Conservation (phyloP, 2,113 vertebrate species). For the Taxidea taxus region DNA sequence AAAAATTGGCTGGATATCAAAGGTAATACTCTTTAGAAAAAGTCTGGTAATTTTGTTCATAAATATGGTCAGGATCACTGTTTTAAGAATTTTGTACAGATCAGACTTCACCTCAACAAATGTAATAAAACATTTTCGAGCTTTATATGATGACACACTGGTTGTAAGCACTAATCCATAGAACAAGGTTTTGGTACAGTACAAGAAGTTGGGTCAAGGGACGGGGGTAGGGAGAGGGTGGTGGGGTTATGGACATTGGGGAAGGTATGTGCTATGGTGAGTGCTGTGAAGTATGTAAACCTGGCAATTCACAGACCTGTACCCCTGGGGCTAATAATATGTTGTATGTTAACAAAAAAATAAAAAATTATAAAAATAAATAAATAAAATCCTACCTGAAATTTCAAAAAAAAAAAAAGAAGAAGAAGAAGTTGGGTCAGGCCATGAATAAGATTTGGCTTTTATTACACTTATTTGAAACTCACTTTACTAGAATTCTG, state of each 20-base stretch:
- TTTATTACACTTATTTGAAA: slow-evolving; percentile 24
- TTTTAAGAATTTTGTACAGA: slow-evolving; percentile 16
- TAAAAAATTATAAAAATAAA: no score
- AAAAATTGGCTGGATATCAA: not conserved
- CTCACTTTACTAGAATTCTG: slow-evolving; percentile 23
- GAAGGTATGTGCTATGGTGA: no score
- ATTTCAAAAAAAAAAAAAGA: no score
- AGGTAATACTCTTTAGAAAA: not conserved
- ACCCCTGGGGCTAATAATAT: no score
- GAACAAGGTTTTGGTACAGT: not conserved
- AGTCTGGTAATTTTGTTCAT: not conserved
- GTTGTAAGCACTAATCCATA: not conserved
- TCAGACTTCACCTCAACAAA: not conserved
- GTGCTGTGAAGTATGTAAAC: no score
- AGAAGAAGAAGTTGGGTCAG: not conserved
- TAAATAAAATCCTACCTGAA: no score
- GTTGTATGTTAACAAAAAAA: no score
- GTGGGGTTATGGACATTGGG: no score
- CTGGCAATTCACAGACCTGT: no score
- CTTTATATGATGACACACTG: not conserved
- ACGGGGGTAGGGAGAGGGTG: no score
- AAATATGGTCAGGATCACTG: not conserved
- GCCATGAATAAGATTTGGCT: not conserved
- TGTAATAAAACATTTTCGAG: slow-evolving; percentile 30
- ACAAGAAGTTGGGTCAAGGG: not conserved